A percentile compares a stretch with the other conserved stretches of the same genome.
These are phyloP conservation scores for Listronotus oregonensis DNA, from an alignment of 1,140 invertebrate genomes.

Conservation along the genomic window DNA sequence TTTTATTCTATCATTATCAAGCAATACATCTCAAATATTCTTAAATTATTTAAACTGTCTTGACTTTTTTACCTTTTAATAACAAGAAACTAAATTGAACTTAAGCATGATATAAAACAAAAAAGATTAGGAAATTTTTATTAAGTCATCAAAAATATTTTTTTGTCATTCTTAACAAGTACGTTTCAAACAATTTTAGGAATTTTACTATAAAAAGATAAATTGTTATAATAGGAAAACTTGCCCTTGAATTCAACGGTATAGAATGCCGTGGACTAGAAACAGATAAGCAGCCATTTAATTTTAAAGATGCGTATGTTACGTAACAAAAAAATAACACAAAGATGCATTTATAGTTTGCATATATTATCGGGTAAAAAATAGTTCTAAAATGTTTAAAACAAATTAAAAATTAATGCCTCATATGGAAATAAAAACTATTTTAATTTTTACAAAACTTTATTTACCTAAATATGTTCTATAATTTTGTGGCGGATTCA, in stretches of 20 bases:
- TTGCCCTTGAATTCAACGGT: conserved; percentile 14
- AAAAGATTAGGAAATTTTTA: not conserved
- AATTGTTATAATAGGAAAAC: conserved; percentile 1
- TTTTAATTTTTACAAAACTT: too few species aligned
- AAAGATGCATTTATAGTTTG: not conserved
- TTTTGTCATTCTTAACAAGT: not conserved
- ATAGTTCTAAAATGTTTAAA: too few species aligned
- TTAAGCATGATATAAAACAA: too few species aligned
- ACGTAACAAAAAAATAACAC: conserved; percentile 7
- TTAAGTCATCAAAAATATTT: not conserved
- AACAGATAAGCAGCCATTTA: conserved; percentile 7
- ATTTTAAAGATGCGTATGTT: conserved; percentile 16
- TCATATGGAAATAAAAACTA: not conserved
- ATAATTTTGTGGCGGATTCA: too few species aligned
- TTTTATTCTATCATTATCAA: too few species aligned
- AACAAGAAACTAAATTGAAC: too few species aligned
- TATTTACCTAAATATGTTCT: too few species aligned
- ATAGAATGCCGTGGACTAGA: conserved; percentile 20
- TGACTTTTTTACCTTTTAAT: too few species aligned
- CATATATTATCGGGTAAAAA: too few species aligned
- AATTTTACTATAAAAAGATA: conserved; percentile 16
- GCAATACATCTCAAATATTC: too few species aligned
- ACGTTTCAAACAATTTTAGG: not conserved
- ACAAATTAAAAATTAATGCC: not conserved
- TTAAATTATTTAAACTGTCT: too few species aligned